Percentiles rank a stretch among this genome's conserved stretches.
These are phyloP conservation scores for Diprion similis DNA, from an alignment of 1,140 invertebrate species.

Conservation along the genomic window DNA sequence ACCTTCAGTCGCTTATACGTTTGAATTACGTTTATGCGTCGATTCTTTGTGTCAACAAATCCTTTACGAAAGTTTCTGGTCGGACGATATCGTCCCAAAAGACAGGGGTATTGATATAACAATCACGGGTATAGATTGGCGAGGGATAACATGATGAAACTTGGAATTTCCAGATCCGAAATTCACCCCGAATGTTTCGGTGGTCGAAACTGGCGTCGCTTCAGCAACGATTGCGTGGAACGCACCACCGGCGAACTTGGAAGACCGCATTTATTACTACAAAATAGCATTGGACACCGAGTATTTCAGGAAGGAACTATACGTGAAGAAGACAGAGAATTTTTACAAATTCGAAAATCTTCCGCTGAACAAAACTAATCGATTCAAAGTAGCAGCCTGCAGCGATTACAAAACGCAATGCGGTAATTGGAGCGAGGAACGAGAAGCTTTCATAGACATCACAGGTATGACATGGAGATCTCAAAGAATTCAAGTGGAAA, in stretches of 20 bases:
- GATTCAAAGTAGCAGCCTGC: not conserved
- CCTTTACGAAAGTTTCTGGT: too few species aligned
- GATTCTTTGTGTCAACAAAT: rapidly evolving
- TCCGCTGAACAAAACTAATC: not conserved
- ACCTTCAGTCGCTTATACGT: too few species aligned
- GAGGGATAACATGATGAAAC: too few species aligned
- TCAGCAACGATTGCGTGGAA: not conserved
- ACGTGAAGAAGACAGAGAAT: not conserved
- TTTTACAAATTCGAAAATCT: not conserved
- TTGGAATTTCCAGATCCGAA: not conserved
- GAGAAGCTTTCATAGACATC: not conserved
- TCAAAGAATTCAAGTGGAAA: too few species aligned
- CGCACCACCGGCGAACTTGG: not conserved
- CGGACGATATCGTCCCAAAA: too few species aligned
- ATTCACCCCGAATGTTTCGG: not conserved
- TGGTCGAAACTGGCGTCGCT: not conserved
- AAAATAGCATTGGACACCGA: not conserved
- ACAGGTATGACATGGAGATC: too few species aligned
- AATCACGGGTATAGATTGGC: too few species aligned
- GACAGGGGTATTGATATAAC: too few species aligned
- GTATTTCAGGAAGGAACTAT: not conserved
- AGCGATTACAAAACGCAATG: slow-evolving; percentile 1
- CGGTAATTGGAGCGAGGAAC: not conserved
- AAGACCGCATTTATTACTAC: not conserved
- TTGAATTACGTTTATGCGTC: too few species aligned